Base-by-base conservation (phyloP, 2,113 vertebrate genomes). In the Loxodonta africana region DNA sequence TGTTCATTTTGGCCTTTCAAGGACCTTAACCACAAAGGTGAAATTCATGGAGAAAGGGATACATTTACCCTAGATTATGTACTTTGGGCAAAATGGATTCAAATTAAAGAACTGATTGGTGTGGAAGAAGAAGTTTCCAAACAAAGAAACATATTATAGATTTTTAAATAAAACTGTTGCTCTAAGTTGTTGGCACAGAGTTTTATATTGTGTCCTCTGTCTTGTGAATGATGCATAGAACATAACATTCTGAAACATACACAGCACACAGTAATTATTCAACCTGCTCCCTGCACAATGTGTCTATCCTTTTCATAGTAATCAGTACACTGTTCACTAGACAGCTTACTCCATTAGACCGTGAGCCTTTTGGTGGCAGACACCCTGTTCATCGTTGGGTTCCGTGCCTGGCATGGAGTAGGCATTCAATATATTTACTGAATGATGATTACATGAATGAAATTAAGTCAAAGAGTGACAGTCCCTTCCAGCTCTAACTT, bases 31-130 rank as follows among this genome's bases (percentile, higher is more conserved):
- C 83, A 73, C 69, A 93, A 95, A 87, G 18, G 46, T 86, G n/a
- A 89, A 96, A 95, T 78, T 67, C 48, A 46, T 57, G 69, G 53
- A 86, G 8, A 93, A 86, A 96, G 37, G 15, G 44, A 93, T 76
- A 85, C 17, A 69, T 63, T 93, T 85, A 62, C 17, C 83, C 51
- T 96, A 48, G 5, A 60, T 67, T 81, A 78, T 33, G 1, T 77
- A 91, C 83, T 97, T 93, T 78, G 8, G 17, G 41, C 90, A 53
- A 96, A 93, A 91, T 77, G 77, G 80, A 91, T 77, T 37, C 87
- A 93, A 95, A 95, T 86, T 51, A 86, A 93, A 95, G 84, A 25
- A 60, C 71, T 67, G 90, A 86, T 5, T 89, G 51, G 78, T 65
- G 23, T n/a, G 18, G 71, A 92, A 95, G 9, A 15, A 93, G 69